These are phyloP conservation scores for Cremastobaeus sp. DNA, from an alignment of 2,888 invertebrate species.

Conservation along the genomic window DNA sequence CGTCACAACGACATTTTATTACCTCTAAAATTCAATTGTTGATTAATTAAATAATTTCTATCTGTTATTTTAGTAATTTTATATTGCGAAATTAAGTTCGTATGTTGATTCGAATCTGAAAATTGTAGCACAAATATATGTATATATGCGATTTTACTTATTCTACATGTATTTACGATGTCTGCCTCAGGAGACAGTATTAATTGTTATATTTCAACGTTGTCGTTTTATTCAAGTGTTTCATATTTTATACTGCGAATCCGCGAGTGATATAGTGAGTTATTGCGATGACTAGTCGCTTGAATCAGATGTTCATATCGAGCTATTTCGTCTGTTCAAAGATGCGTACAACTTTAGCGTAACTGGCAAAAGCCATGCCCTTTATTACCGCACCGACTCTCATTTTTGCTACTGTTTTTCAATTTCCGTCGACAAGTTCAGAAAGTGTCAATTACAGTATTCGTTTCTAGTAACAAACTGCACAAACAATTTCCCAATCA, in stretches of 20 bases:
- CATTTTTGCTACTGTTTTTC: too few species aligned
- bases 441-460: neutral
- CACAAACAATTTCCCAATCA: slow-evolving; percentile 1
- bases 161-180: slow-evolving; percentile 27
- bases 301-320: slow-evolving; percentile 20
- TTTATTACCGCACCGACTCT: too few species aligned
- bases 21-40: too few species aligned
- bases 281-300: slow-evolving; percentile 46
- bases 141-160: slow-evolving; percentile 50
- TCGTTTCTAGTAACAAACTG: too few species aligned
- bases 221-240: slow-evolving; percentile 52
- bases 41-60: too few species aligned
- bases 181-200: slow-evolving; percentile 46
- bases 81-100: too few species aligned
- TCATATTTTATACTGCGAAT: slow-evolving; percentile 47
- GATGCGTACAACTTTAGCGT: slow-evolving; percentile 8
- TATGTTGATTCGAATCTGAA: slow-evolving; percentile 18
- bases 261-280: slow-evolving; percentile 26
- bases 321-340: slow-evolving; percentile 3
- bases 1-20: too few species aligned
- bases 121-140: slow-evolving; percentile 48
- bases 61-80: too few species aligned
- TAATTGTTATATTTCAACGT: slow-evolving; percentile 57
- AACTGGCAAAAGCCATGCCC: too few species aligned
- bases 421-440: too few species aligned